Base-by-base conservation (phyloP, 2,888 invertebrate species). In the Andrena fulva region DNA sequence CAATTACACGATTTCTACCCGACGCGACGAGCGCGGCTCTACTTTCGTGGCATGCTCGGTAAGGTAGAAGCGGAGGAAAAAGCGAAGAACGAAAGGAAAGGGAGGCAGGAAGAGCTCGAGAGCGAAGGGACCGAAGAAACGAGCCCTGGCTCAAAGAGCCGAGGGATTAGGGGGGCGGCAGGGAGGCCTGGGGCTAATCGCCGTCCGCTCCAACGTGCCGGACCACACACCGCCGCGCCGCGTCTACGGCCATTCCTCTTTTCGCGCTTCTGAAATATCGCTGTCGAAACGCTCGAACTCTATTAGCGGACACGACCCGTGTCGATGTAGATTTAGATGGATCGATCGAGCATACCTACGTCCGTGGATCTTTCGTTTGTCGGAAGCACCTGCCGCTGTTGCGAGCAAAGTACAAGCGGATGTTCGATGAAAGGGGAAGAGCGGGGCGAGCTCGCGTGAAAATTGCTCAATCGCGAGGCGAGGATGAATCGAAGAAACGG, bases 151-250 rank as follows among this genome's bases (percentile, higher is more conserved):
- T 68, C 73, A 74, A 70, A 86, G 79, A 85, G 82, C 84, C 85
- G 85, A 90, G 86, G 89, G 85, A 86, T 89, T 89, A 89, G 87
- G 75, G 85, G 75, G 81, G 12, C 42, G 42, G 84, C 74, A 80
- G 86, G 85, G 24, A 27, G 89, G 90, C 91, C 91, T 78, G 90
- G 87, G 93, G 93, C 93, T 93, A 93, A 93, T 93, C 93, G 92
- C 89, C 91, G 91, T 90, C 90, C 91, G 86, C 88, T 87, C 89
- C 91, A 89, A 91, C 91, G 90, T 90, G 91, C 85, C 85, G 90
- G 92, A 92, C 92, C 92, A 92, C 92, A 92, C 90, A 91, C 91
- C 89, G 80, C 84, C 82, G 76, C 89, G 68, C 85, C 84, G 78
- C 80, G 74, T 82, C 79, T 78, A 78, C 84, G 85, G 82, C 85